Evolutionary conservation across 1,140 invertebrate genomes (phyloP), one percentile per base, ranked within the genome.

Genomic region (Bombus fervidus): DNA sequence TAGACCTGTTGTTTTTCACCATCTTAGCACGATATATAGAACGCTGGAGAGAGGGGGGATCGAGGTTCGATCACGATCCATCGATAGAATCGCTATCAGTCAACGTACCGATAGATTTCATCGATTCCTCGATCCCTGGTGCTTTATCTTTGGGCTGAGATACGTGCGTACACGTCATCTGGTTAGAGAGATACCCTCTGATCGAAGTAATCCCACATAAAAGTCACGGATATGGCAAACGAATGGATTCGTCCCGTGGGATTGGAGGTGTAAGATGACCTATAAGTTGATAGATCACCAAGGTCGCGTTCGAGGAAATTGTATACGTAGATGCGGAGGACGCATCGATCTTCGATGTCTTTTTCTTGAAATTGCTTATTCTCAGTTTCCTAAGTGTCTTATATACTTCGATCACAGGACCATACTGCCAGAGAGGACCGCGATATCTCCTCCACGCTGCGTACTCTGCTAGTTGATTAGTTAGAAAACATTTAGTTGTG

Each of bases 381-480:
- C n/a, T n/a, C 34, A 28, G 6, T 41, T 12, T 6, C 10, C 8
- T 8, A n/a, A 9, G 10, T n/a, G 28, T 72, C 34, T 43, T 64
- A 31, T 2, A 1, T n/a, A 43, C 83, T 80, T 81, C 12, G 84
- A 81, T 73, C 79, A 68, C 3, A 3, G 83, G 62, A 3, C 18
- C 12, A 25, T 10, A 12, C 41, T 34, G 15, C 13, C 73, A 82
- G 68, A 31, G 69, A 76, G 69, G 71, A 83, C 39, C 83, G 85
- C 77, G 64, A 69, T 37, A 59, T 85, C 87, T 87, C 82, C 64
- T 68, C 66, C 78, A 81, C 79, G 81, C 85, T 79, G 72, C 87
- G 86, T 89, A 78, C 66, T 78, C 76, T 88, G 62, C 74, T 89
- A 86, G 87, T 83, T 80, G 76, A 82, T 88, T 83, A 89, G 85